These are phyloP conservation scores for Circaetus cinerascens DNA, from an alignment of 2,113 vertebrate species.

Conservation along the genomic window DNA sequence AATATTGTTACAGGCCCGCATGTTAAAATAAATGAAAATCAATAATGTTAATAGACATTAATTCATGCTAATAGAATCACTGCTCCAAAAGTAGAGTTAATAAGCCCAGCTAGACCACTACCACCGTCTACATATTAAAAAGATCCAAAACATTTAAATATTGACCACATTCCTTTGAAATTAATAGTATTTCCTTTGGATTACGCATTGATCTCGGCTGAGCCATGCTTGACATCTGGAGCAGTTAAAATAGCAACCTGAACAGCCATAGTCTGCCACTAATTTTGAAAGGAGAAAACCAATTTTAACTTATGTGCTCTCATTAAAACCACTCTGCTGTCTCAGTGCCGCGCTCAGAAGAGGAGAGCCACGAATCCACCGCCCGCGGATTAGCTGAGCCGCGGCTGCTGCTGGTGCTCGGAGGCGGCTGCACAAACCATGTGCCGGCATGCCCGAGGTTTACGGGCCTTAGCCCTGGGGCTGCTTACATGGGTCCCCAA, in stretches of 20 bases:
- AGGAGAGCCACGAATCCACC: neutral
- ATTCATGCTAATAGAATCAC: conserved; percentile 42
- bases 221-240: conserved; percentile 36
- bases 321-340: neutral
- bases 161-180: conserved; percentile 55
- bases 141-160: conserved; percentile 32
- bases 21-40: conserved; percentile 42
- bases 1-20: neutral
- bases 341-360: neutral
- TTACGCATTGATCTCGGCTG: conserved; percentile 37
- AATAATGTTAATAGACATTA: conserved; percentile 40
- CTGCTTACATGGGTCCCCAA: neutral
- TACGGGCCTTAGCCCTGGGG: neutral
- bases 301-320: neutral
- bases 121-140: neutral
- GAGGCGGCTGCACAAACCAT: neutral
- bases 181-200: conserved; percentile 61
- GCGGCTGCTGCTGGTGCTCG: neutral
- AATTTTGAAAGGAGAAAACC: neutral
- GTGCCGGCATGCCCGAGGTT: accelerated
- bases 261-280: conserved; percentile 16
- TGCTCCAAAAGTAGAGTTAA: conserved; percentile 36
- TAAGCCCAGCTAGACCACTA: conserved; percentile 34
- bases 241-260: conserved; percentile 49
- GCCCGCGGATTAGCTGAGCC: neutral